Conservation (phyloP, 2,888 invertebrate genomes). For the Amphipoea lucens region DNA sequence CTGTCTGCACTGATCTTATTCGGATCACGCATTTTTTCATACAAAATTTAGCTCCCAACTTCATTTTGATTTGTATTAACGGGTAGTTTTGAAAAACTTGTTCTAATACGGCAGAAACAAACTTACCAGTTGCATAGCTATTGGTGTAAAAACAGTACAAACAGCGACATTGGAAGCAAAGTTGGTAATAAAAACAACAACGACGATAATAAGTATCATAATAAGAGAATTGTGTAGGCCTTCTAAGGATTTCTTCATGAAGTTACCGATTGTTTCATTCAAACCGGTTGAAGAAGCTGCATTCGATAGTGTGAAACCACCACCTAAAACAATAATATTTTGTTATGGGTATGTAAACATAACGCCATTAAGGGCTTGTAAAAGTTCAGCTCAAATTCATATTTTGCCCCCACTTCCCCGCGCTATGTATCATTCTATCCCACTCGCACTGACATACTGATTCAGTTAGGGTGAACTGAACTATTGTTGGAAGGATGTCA, state of each 20-base stretch:
- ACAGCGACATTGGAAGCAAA: constrained; percentile 85
- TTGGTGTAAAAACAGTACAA: constrained; percentile 80
- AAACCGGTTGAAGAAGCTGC: constrained; percentile 75
- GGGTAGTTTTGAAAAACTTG: background rate
- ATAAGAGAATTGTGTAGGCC: background rate
- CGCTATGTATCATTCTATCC: no score
- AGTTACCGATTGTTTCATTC: constrained; percentile 74
- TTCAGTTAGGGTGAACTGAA: no score
- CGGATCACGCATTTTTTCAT: background rate
- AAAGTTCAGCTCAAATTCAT: no score
- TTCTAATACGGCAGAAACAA: background rate
- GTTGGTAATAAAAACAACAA: constrained; percentile 80
- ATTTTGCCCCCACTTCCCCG: no score
- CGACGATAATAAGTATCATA: constrained; percentile 73
- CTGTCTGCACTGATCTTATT: background rate
- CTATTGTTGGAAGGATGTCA: no score
- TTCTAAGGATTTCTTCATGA: background rate
- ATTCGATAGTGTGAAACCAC: constrained; percentile 79
- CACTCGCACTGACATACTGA: no score
- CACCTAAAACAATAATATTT: constrained; percentile 71
- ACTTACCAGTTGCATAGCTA: constrained; percentile 82
- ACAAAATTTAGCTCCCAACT: background rate
- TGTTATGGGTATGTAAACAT: no score
- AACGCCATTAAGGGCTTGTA: no score
- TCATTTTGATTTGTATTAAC: no score